Conservation (phyloP, 1,140 invertebrate genomes). For the Oedothorax gibbosus region DNA sequence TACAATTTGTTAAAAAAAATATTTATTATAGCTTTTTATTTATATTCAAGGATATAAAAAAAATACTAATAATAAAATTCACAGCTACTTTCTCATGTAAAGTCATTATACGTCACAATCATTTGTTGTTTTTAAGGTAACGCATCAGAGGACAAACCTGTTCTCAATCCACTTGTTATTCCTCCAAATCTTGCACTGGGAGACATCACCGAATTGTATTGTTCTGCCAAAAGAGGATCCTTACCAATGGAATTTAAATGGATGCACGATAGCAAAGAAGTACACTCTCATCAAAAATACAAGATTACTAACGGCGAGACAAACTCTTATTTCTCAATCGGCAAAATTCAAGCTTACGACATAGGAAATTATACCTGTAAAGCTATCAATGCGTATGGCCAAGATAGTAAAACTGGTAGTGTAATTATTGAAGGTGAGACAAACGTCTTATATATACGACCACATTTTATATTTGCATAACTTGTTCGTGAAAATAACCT, state of each 20-base stretch:
- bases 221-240: conserved; percentile 12
- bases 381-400: conserved; percentile 63
- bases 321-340: conserved; percentile 17
- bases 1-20: no score
- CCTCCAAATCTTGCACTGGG: conserved; percentile 32
- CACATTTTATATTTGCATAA: no score
- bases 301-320: neutral
- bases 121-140: neutral
- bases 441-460: no score
- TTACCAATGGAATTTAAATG: conserved; percentile 22
- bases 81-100: no score
- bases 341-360: conserved; percentile 58
- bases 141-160: neutral
- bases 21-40: neutral
- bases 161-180: conserved; percentile 12
- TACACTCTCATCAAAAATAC: neutral
- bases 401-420: conserved; percentile 47
- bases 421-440: conserved; percentile 49
- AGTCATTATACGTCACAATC: no score
- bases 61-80: no score
- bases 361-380: conserved; percentile 66
- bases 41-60: no score
- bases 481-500: no score
- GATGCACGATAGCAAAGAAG: conserved; percentile 5
- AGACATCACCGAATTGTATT: conserved; percentile 15